Evolutionary conservation across 2,113 vertebrate genomes (phyloP), one percentile per base, ranked within the genome.

Genomic region (Prietella phreatophila): DNA sequence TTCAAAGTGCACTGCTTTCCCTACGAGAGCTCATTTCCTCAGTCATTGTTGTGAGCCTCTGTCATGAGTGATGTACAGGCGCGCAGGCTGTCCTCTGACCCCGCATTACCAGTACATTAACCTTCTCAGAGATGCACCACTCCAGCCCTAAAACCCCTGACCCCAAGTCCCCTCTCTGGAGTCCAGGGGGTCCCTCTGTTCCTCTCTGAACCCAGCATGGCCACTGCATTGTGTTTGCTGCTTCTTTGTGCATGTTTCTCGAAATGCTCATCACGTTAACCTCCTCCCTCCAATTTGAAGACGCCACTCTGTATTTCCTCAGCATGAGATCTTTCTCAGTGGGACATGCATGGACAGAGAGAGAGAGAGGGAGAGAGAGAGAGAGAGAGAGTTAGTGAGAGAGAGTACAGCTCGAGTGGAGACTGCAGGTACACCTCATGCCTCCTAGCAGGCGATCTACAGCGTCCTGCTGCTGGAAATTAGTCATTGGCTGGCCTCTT

Each of bases 381-480:
- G 65, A 60, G 30, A 30, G 47, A 55, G 10, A 33, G 83, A 69
- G 63, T 39, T 1, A 93, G 30, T 20, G n/a, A 55, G 17, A 33
- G 42, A 33, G 83, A 69, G 63, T 58, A 60, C 2, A 93, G 94
- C 90, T 94, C 92, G 87, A 89, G 90, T 84, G 88, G 92, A 93
- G 94, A 93, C 93, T 93, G 93, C 95, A 96, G 96, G 96, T 95
- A 94, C 93, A 95, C 94, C 96, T 97, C 91, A 95, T 91, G 82
- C 91, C 2, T 63, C 93, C 93, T 93, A 0, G 6, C 93, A 92
- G 94, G 95, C 94, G 87, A 93, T 90, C 92, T 89, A 69, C 84
- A 92, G 93, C 86, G 2, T 95, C 97, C 96, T 73, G 96, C 97
- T 97, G 97, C 95, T 96, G 93, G 95, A 97, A 97, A 98, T 97